phyloP scores from a whole-genome alignment of 1,140 invertebrate genomes.

The Harpegnathos saltator region DNA sequence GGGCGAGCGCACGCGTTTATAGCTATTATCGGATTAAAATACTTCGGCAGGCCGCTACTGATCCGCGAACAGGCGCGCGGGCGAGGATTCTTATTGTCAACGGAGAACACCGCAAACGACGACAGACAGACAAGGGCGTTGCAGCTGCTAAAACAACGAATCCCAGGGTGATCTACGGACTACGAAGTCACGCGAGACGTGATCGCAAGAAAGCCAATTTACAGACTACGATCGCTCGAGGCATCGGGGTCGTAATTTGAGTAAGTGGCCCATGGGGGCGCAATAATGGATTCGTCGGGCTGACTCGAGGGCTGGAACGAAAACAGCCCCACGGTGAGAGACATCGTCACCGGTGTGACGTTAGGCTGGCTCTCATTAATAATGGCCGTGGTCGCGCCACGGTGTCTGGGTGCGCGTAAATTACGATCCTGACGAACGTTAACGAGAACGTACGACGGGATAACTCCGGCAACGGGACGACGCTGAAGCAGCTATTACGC shows the following conservation, averaged over 20 bases:
- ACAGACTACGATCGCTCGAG: constrained; percentile 50
- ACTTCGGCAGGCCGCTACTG: not conserved
- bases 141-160: constrained; percentile 15
- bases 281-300: constrained; percentile 60
- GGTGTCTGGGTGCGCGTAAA: constrained; percentile 76
- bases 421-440: constrained; percentile 77
- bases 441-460: constrained; percentile 63
- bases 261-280: constrained; percentile 57
- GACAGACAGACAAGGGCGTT: too few species aligned
- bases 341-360: constrained; percentile 60
- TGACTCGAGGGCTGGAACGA: constrained; percentile 38
- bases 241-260: constrained; percentile 55
- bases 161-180: constrained; percentile 23
- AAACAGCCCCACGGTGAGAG: constrained; percentile 34
- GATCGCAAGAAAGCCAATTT: constrained; percentile 62
- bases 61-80: too few species aligned
- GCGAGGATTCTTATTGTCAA: not conserved
- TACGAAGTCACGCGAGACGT: constrained; percentile 45
- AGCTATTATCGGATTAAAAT: constrained; percentile 24
- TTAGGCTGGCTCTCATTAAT: constrained; percentile 76
- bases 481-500: constrained; percentile 30
- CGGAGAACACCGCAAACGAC: constrained; percentile 13
- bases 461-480: constrained; percentile 28
- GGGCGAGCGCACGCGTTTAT: constrained; percentile 6
- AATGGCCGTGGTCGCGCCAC: constrained; percentile 69